phyloP scores from a whole-genome alignment of 2,113 vertebrate species.

The Perccottus glenii region DNA sequence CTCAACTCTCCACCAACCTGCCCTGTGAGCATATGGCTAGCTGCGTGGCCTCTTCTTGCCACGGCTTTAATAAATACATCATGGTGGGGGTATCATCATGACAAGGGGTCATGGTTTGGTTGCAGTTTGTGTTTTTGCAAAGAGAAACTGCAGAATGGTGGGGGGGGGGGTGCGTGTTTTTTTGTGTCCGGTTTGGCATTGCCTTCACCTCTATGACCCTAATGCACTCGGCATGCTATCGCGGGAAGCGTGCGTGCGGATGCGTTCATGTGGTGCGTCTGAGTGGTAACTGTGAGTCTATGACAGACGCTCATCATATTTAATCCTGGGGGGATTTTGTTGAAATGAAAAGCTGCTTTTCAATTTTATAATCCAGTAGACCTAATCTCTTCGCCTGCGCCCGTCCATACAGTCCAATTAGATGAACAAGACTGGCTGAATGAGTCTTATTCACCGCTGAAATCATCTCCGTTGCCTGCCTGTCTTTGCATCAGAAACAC shows the following conservation, averaged over 20 bases:
- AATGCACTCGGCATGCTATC: conserved; percentile 24
- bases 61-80: conserved; percentile 64
- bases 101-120: conserved; percentile 63
- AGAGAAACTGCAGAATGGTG: conserved; percentile 16
- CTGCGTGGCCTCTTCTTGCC: conserved; percentile 39
- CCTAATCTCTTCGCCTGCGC: conserved; percentile 67
- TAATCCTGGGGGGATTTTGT: conserved; percentile 75
- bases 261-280: conserved; percentile 25
- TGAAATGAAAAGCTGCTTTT: conserved; percentile 79
- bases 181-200: conserved; percentile 39
- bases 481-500: conserved; percentile 32
- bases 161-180: conserved; percentile 21
- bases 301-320: conserved; percentile 77
- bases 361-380: conserved; percentile 76
- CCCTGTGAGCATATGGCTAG: conserved; percentile 57
- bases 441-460: conserved; percentile 39
- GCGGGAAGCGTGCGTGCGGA: conserved; percentile 30
- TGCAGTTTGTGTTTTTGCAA: conserved; percentile 28
- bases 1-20: conserved; percentile 53
- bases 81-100: conserved; percentile 54
- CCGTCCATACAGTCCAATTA: conserved; percentile 72
- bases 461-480: conserved; percentile 38
- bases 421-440: conserved; percentile 56
- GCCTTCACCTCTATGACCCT: conserved; percentile 45
- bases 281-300: conserved; percentile 38